phyloP scores from a whole-genome alignment of 2,797 vertebrate species.

The Gallirallus australis region DNA sequence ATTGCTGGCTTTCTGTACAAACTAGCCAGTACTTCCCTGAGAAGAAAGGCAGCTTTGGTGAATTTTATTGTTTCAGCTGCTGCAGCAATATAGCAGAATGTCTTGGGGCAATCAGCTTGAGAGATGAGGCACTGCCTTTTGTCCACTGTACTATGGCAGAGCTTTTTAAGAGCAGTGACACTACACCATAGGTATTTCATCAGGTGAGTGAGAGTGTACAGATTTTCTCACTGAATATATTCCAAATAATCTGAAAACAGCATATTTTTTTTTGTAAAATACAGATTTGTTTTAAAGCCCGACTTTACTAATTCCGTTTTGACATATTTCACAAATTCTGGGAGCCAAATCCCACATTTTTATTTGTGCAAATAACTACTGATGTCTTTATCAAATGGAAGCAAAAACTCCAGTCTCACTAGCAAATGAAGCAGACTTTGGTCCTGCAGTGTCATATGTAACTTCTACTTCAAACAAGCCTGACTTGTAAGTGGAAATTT shows the following conservation, averaged over 20 bases:
- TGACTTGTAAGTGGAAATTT: slow-evolving; percentile 25
- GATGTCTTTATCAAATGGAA: not conserved
- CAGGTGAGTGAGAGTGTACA: not conserved
- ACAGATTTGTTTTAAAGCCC: not conserved
- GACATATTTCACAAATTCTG: not conserved
- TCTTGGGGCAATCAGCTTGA: not conserved
- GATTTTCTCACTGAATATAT: slow-evolving; percentile 5
- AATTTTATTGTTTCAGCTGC: slow-evolving; percentile 39
- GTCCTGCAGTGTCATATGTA: not conserved
- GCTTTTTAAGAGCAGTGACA: not conserved
- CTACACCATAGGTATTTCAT: not conserved
- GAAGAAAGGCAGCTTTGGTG: slow-evolving; percentile 58
- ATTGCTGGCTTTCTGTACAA: slow-evolving; percentile 25
- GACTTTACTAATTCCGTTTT: not conserved
- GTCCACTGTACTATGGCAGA: not conserved
- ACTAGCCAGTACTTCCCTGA: not conserved
- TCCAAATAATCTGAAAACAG: not conserved
- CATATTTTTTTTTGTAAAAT: not conserved
- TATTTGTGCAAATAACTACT: not conserved
- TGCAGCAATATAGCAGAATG: not conserved
- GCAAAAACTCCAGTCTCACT: not conserved
- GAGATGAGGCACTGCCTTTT: not conserved
- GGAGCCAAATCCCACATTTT: slow-evolving; percentile 1
- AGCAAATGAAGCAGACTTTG: slow-evolving; percentile 11
- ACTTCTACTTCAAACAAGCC: slow-evolving; percentile 15